Percentiles rank a stretch among this genome's conserved stretches.
These are phyloP conservation scores for Acrocyrtus sp. DNA, from an alignment of 2,888 invertebrate species.

Conservation along the genomic window DNA sequence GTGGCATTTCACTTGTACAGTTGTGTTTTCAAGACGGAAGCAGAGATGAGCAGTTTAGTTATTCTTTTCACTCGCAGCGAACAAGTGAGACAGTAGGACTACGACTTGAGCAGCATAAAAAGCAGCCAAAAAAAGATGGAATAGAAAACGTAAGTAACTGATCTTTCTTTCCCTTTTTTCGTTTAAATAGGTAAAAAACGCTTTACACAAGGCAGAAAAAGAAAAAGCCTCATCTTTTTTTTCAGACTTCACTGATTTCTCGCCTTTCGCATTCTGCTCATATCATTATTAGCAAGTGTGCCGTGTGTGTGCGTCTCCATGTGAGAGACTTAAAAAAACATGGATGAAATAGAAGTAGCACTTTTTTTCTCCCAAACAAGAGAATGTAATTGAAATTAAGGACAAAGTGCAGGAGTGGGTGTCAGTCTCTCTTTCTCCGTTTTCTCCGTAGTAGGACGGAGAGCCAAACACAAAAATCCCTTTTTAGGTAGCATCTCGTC, in stretches of 20 bases:
- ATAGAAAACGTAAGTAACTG: conserved; percentile 15
- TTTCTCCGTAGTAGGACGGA: neutral
- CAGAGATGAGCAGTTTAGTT: neutral
- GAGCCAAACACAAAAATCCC: neutral
- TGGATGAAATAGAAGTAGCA: neutral
- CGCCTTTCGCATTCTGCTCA: conserved; percentile 3
- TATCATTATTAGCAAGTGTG: neutral
- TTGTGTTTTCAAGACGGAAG: too few species aligned
- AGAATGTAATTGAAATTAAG: conserved; percentile 1
- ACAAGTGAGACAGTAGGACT: neutral
- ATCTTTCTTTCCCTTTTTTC: conserved; percentile 5
- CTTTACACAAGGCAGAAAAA: neutral
- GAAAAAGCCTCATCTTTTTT: neutral
- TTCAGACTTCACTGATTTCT: conserved; percentile 35
- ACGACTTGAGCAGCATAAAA: neutral
- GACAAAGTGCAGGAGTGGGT: neutral
- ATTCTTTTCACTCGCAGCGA: neutral
- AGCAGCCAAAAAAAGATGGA: neutral
- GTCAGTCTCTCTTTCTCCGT: conserved; percentile 7
- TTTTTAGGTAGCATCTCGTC: neutral
- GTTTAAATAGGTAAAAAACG: neutral
- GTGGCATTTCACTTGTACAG: too few species aligned
- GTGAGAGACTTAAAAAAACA: too few species aligned
- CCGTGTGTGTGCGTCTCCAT: neutral
- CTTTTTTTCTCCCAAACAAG: neutral